Evolutionary conservation across 2,888 invertebrate genomes (phyloP).

Genomic region (Sarcophaga caerulescens): DNA sequence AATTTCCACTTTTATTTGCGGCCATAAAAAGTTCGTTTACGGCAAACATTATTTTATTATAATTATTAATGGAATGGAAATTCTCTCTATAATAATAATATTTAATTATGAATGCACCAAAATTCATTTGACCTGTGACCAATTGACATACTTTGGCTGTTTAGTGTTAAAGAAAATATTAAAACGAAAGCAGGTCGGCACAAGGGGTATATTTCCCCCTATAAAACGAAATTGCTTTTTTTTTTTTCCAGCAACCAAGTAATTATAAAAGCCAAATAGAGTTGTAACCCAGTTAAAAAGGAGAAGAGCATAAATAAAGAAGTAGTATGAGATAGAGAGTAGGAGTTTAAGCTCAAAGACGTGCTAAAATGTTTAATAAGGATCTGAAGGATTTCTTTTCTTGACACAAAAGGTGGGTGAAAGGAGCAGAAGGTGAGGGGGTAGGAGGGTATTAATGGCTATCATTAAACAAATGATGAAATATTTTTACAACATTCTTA

Average conservation of each 20-base stretch:
- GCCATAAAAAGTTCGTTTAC: too few relatives aligned
- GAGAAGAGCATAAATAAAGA: not conserved
- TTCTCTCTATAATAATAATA: not conserved
- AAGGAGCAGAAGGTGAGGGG: too few relatives aligned
- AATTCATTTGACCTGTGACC: constrained; percentile 56
- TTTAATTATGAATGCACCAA: constrained; percentile 53
- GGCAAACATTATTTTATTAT: too few relatives aligned
- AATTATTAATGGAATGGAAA: not conserved
- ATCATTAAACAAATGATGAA: constrained; percentile 35
- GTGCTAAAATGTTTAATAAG: not conserved
- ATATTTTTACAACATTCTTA: constrained; percentile 23
- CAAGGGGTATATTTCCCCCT: not conserved
- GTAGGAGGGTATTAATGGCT: not conserved
- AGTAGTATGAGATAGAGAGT: too few relatives aligned
- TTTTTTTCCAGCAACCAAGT: not conserved
- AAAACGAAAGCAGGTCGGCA: not conserved
- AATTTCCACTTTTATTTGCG: too few relatives aligned
- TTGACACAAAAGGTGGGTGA: not conserved
- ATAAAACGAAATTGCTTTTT: not conserved
- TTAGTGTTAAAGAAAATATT: not conserved
- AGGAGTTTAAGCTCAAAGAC: not conserved
- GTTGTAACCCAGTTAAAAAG: not conserved
- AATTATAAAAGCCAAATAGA: not conserved
- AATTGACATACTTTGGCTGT: constrained; percentile 50
- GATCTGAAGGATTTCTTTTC: not conserved